These are phyloP conservation scores for Boulengeromyrus knoepffleri DNA, from an alignment of 2,113 vertebrate genomes.

Conservation along the genomic window DNA sequence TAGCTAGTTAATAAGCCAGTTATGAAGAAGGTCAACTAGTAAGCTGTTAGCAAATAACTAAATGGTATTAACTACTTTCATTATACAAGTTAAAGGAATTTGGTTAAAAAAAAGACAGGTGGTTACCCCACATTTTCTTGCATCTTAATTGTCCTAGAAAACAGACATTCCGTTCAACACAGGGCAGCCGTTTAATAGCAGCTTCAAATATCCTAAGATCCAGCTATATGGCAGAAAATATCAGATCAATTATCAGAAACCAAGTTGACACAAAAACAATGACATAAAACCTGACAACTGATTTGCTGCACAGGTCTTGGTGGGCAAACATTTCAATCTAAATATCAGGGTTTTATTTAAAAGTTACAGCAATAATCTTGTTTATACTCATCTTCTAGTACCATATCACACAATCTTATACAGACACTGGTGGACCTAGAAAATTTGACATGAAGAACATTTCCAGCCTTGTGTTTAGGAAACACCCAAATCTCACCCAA, in stretches of 20 bases:
- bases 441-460: not conserved
- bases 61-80: not conserved
- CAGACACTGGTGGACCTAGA: not conserved
- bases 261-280: not conserved
- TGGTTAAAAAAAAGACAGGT: not conserved
- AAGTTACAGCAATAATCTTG: not conserved
- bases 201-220: not conserved
- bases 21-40: not conserved
- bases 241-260: not conserved
- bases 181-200: not conserved
- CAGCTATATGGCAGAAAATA: not conserved
- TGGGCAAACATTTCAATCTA: not conserved
- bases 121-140: not conserved
- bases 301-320: not conserved
- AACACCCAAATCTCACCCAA: slow-evolving; percentile 62
- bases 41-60: not conserved
- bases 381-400: not conserved
- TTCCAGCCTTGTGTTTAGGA: not conserved
- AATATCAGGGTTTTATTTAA: not conserved
- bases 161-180: not conserved
- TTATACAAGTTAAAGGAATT: not conserved
- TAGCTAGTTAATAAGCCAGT: not conserved
- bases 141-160: not conserved
- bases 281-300: not conserved
- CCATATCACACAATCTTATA: not conserved